phyloP scores from a whole-genome alignment of 2,888 invertebrate genomes.

The Drosophila phalerata region DNA sequence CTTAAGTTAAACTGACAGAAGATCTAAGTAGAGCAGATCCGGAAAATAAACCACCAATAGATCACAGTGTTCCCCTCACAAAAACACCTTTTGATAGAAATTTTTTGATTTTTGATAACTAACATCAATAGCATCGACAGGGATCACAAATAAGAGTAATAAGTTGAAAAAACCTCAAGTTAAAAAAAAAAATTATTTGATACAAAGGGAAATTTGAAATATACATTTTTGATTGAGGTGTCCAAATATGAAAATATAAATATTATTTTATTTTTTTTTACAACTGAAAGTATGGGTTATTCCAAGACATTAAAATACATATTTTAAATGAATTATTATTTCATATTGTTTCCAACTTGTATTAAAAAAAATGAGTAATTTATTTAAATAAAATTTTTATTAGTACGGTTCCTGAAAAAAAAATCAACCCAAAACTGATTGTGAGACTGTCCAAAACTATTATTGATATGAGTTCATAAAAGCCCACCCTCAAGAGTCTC shows the following conservation, averaged over 20 bases:
- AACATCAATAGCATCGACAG: conserved; percentile 10
- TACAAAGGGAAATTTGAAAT: neutral
- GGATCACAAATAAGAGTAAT: neutral
- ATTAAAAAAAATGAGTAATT: neutral
- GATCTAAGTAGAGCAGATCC: neutral
- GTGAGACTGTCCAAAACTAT: conserved; percentile 52
- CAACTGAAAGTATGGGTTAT: too few species aligned
- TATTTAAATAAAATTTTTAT: neutral
- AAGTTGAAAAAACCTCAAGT: neutral
- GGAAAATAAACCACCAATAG: conserved; percentile 35
- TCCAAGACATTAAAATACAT: too few species aligned
- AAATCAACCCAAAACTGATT: conserved; percentile 22
- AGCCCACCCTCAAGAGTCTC: conserved; percentile 46
- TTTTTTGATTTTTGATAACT: conserved; percentile 39
- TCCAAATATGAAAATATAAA: too few species aligned
- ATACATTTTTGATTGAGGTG: neutral
- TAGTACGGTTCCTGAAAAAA: neutral
- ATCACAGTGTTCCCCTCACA: conserved; percentile 69
- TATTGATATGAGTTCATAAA: conserved; percentile 39
- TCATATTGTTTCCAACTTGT: too few species aligned
- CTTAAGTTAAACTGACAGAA: neutral
- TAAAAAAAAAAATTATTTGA: neutral
- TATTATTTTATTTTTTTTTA: too few species aligned
- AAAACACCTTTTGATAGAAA: conserved; percentile 52
- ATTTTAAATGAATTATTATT: too few species aligned